Percentiles rank a stretch among this genome's conserved stretches.
These are phyloP conservation scores for Drosophila multiciliata DNA, from an alignment of 2,888 invertebrate species.

Conservation along the genomic window DNA sequence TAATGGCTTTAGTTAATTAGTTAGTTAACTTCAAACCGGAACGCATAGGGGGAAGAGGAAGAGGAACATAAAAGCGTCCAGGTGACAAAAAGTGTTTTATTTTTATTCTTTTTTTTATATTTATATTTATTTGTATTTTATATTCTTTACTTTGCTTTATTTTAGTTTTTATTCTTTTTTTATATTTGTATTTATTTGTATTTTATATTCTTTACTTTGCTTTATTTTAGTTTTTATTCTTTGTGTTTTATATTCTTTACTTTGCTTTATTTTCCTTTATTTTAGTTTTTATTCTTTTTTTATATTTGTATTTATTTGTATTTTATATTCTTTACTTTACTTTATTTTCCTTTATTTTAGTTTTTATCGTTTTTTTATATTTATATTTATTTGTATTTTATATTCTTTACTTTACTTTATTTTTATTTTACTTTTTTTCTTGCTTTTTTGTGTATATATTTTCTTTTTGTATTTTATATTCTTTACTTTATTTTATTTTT, in stretches of 20 bases:
- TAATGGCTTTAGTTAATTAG: constrained; percentile 11
- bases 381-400: not conserved
- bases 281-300: not conserved
- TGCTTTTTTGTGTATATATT: not conserved
- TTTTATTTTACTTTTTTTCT: not conserved
- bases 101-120: not conserved
- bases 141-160: not conserved
- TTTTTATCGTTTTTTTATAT: not conserved
- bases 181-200: not conserved
- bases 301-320: not conserved
- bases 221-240: not conserved
- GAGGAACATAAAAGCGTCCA: not conserved
- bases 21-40: not conserved
- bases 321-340: not conserved
- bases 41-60: no score
- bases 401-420: not conserved
- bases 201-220: not conserved
- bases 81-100: not conserved
- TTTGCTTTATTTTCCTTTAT: not conserved
- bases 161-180: not conserved
- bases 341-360: not conserved
- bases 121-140: not conserved
- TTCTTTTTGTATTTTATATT: not conserved
- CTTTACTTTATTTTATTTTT: not conserved
- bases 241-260: not conserved